Percentiles rank a stretch among this genome's conserved stretches.
Evolutionary conservation across 2,888 invertebrate genomes (phyloP).

Genomic region (Junonia oenone): DNA sequence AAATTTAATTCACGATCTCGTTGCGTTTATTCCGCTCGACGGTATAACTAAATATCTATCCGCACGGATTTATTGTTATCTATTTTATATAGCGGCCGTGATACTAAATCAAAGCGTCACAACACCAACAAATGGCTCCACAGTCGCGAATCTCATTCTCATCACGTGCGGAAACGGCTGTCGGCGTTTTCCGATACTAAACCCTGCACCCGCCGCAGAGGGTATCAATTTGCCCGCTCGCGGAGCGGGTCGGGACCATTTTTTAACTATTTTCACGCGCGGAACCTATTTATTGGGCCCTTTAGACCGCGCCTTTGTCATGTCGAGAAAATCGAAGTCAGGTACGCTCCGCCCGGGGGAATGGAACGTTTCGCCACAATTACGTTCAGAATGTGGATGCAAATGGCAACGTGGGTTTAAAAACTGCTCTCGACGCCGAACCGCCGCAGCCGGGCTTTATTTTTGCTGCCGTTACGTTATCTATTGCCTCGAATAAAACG

Average conservation of each 20-base stretch:
- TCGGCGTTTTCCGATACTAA: slow-evolving; percentile 38
- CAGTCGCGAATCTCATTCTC: slow-evolving; percentile 48
- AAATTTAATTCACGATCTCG: not conserved
- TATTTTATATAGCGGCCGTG: slow-evolving; percentile 18
- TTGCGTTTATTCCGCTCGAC: not conserved
- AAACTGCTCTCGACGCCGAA: slow-evolving; percentile 56
- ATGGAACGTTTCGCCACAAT: slow-evolving; percentile 58
- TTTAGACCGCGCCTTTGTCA: slow-evolving; percentile 75
- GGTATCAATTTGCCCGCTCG: slow-evolving; percentile 46
- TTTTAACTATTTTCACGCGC: slow-evolving; percentile 71
- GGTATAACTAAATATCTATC: not conserved
- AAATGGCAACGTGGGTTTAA: slow-evolving; percentile 68
- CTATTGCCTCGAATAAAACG: slow-evolving; percentile 71
- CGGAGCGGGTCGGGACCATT: slow-evolving; percentile 42
- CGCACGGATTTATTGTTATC: slow-evolving; percentile 13
- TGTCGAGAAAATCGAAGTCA: slow-evolving; percentile 74
- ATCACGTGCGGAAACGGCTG: slow-evolving; percentile 40
- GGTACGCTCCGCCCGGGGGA: slow-evolving; percentile 59
- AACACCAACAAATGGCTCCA: slow-evolving; percentile 42
- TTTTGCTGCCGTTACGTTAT: slow-evolving; percentile 70
- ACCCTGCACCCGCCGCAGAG: slow-evolving; percentile 39
- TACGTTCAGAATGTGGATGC: slow-evolving; percentile 71
- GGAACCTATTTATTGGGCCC: slow-evolving; percentile 70
- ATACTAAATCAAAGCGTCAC: slow-evolving; percentile 33
- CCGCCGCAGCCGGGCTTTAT: slow-evolving; percentile 55